Evolutionary conservation across 2,113 vertebrate genomes (phyloP).

Genomic region (Litocranius walleri): DNA sequence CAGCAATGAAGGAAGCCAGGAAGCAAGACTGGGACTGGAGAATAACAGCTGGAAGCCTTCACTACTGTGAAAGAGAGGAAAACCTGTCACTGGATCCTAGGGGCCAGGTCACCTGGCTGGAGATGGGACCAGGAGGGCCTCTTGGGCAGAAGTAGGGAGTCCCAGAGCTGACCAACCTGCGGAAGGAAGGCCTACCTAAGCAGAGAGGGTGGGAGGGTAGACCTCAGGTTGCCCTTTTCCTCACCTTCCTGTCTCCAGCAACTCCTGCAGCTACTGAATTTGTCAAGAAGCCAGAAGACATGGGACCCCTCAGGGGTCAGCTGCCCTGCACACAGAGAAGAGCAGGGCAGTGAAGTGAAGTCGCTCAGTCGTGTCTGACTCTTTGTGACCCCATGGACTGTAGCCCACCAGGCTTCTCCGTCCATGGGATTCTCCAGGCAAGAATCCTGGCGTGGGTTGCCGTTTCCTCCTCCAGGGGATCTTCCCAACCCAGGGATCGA

Average conservation of each 20-base stretch:
- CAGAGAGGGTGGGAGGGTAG: not conserved
- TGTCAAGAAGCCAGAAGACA: not conserved
- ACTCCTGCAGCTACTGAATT: not conserved
- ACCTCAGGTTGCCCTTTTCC: too few species aligned
- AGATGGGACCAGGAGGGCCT: not conserved
- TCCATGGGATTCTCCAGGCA: not conserved
- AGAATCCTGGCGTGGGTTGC: not conserved
- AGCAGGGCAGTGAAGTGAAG: not conserved
- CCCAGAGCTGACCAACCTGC: not conserved
- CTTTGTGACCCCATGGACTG: not conserved
- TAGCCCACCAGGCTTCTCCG: not conserved
- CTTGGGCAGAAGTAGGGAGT: not conserved
- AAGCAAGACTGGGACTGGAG: not conserved
- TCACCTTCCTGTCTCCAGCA: not conserved
- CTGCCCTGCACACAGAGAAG: not conserved
- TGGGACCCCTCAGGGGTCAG: not conserved
- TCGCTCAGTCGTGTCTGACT: not conserved
- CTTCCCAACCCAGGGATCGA: not conserved
- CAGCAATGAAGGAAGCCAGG: not conserved
- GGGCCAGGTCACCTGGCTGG: not conserved
- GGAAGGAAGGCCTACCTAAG: not conserved
- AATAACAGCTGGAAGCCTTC: not conserved
- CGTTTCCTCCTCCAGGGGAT: not conserved
- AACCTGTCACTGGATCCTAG: not conserved
- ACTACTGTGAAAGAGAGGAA: not conserved